Base-by-base conservation (phyloP, 1,140 invertebrate species). In the Papilio aristodemus region DNA sequence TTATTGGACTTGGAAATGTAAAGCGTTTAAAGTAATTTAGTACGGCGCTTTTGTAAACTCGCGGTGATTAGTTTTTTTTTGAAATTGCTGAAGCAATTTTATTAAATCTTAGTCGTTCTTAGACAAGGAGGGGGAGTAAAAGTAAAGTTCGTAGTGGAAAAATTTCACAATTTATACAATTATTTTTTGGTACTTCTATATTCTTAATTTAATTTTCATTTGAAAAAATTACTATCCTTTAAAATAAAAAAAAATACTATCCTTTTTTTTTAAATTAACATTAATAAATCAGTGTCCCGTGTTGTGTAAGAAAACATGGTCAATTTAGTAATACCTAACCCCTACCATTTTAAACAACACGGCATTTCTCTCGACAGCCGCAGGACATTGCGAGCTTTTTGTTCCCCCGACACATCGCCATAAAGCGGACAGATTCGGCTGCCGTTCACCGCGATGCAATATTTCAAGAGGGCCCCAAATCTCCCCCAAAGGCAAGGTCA, bases 401-500 rank as follows among this genome's bases (percentile, higher is more conserved):
- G 36, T 9, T 62, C 14, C 9, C 17, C n/a, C 1, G 10, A 25
- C 46, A 4, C 19, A 37, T 59, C 27, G 43, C 11, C 39, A 57
- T 27, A 14, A 36, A 59, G 6, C 57, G 57, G 25, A 10, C 27
- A 58, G 22, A 14, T 17, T 32, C 57, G 57, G 6, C 57, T 36
- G 46, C 32, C 32, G 57, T 11, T 36, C 13, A 11, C 32, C 27
- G 41, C 39, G 68, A 72, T 71, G 76, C 76, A 75, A 78, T 75
- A 73, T 73, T 63, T 73, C 62, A 74, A 67, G 57, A 67, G 60
- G 62, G 68, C 39, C 39, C 63, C 70, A 72, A 73, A 57, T 68
- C 38, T 59, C 54, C 70, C 73, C 68, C 66, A 39, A 67, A 32
- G 22, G 67, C 68, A 73, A 69, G 76, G 71, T 72, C 71, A 75